Evolutionary conservation across 2,888 invertebrate species (phyloP).

Genomic region (Calliopum simillimum): DNA sequence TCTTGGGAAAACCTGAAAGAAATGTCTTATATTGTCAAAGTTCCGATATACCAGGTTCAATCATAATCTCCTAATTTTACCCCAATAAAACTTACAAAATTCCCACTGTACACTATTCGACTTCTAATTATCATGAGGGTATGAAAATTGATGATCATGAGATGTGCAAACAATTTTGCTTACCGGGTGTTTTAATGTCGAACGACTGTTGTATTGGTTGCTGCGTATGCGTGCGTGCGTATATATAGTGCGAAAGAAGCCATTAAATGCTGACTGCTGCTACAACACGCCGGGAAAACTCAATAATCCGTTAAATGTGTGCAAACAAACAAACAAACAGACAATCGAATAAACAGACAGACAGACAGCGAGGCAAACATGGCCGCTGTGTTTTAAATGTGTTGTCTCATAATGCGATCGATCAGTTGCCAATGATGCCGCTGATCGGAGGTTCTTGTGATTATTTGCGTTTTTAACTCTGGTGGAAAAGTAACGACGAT

Average conservation of each 20-base stretch:
- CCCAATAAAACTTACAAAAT: too few species aligned
- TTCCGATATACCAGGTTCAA: too few species aligned
- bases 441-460: not conserved
- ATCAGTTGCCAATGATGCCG: not conserved
- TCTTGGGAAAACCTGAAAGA: too few species aligned
- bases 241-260: not conserved
- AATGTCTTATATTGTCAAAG: too few species aligned
- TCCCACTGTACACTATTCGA: too few species aligned
- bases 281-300: conserved; percentile 46
- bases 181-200: conserved; percentile 1
- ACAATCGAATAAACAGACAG: too few species aligned
- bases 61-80: too few species aligned
- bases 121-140: too few species aligned
- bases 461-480: conserved; percentile 10
- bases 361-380: not conserved
- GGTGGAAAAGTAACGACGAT: not conserved
- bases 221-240: conserved; percentile 1
- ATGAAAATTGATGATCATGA: not conserved
- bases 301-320: conserved; percentile 66
- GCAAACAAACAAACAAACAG: conserved; percentile 53
- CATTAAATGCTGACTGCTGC: conserved; percentile 9
- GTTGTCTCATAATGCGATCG: conserved; percentile 6
- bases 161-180: conserved; percentile 4
- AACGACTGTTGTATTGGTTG: not conserved
- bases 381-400: not conserved